These are phyloP conservation scores for Lithophane leautieri DNA, from an alignment of 2,888 invertebrate genomes.

Conservation along the genomic window DNA sequence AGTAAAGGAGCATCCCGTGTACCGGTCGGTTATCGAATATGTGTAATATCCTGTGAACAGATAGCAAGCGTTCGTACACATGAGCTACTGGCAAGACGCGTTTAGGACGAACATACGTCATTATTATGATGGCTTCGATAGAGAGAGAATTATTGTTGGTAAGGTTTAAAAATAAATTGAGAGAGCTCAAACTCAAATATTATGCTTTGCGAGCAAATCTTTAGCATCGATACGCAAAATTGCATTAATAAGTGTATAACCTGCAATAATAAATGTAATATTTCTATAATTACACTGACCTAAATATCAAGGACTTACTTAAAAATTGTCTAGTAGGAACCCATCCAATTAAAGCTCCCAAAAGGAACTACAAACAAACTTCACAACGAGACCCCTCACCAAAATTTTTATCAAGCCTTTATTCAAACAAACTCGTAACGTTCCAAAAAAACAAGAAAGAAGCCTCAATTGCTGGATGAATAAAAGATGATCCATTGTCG, in stretches of 20 bases:
- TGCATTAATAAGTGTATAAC: background rate
- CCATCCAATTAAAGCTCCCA: conserved; percentile 37
- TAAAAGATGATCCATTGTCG: conserved; percentile 61
- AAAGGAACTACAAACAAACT: conserved; percentile 30
- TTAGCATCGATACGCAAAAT: background rate
- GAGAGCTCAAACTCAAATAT: background rate
- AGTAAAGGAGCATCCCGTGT: conserved; percentile 1
- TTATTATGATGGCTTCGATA: background rate
- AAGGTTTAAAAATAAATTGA: background rate
- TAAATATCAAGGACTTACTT: background rate
- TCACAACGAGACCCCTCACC: conserved; percentile 15
- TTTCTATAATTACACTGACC: background rate
- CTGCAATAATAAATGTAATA: too few relatives aligned
- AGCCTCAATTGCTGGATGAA: conserved; percentile 47
- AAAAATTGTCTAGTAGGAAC: conserved; percentile 7
- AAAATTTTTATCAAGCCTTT: conserved; percentile 48
- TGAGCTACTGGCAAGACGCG: conserved; percentile 14
- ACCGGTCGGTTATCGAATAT: conserved; percentile 36
- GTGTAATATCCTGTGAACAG: conserved; percentile 45
- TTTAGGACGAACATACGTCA: background rate
- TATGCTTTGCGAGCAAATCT: background rate
- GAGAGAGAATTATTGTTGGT: background rate
- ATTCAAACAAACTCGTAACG: conserved; percentile 39
- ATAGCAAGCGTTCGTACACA: conserved; percentile 12
- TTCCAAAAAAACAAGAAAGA: conserved; percentile 41